These are phyloP conservation scores for Solea solea DNA, from an alignment of 2,113 vertebrate species.

Conservation along the genomic window DNA sequence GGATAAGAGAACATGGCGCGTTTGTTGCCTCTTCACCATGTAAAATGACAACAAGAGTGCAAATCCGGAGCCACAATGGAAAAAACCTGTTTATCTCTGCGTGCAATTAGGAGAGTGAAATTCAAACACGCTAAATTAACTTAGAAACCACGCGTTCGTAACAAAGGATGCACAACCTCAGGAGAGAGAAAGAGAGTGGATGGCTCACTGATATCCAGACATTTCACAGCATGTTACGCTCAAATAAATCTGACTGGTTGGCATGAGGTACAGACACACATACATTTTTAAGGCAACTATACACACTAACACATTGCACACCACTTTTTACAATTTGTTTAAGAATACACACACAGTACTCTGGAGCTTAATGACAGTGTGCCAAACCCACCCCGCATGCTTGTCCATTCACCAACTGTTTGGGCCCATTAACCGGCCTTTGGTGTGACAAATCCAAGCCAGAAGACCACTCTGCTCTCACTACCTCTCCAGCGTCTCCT, in stretches of 20 bases:
- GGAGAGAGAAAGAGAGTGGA: conserved; percentile 46
- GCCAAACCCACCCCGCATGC: conserved; percentile 56
- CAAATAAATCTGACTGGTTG: conserved; percentile 71
- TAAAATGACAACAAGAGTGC: conserved; percentile 57
- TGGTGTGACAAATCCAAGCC: conserved; percentile 40
- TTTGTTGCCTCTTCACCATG: conserved; percentile 62
- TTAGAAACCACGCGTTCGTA: conserved; percentile 79
- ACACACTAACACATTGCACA: conserved; percentile 7
- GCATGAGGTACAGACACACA: conserved; percentile 59
- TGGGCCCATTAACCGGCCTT: conserved; percentile 35
- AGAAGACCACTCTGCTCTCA: conserved; percentile 53
- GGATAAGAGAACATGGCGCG: conserved; percentile 59
- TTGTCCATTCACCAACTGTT: no score
- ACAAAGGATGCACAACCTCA: conserved; percentile 78
- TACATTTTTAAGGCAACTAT: conserved; percentile 28
- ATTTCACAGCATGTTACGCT: conserved; percentile 75
- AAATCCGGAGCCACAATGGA: conserved; percentile 59
- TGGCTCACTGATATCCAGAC: conserved; percentile 76
- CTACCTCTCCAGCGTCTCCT: conserved; percentile 38
- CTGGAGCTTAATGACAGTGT: conserved; percentile 47
- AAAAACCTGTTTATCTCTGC: conserved; percentile 79
- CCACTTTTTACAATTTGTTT: conserved; percentile 15
- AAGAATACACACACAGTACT: conserved; percentile 7
- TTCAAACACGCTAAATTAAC: conserved; percentile 81
- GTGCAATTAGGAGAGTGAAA: conserved; percentile 82